A percentile compares a stretch with the other conserved stretches of the same genome.
Evolutionary conservation across 2,888 invertebrate genomes (phyloP).

Genomic region (Metacarcinus magister): DNA sequence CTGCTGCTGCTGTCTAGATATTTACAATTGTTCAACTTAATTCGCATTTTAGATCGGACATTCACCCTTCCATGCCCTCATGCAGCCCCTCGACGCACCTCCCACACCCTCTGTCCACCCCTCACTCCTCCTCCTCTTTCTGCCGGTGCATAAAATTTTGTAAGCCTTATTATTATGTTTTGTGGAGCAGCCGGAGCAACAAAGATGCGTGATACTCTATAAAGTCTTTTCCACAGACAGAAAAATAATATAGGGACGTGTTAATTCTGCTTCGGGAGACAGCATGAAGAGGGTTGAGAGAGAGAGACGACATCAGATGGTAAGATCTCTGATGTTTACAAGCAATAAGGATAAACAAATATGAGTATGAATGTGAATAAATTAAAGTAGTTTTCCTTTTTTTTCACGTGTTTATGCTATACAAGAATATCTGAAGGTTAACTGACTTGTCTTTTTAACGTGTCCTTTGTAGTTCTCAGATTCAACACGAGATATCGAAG

Average conservation of each 20-base stretch:
- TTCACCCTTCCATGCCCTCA: constrained; percentile 20
- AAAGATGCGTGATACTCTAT: constrained; percentile 42
- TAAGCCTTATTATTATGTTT: constrained; percentile 20
- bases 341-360: background rate
- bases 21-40: constrained; percentile 38
- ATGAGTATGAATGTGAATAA: background rate
- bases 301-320: background rate
- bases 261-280: constrained; percentile 7
- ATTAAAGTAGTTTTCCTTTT: background rate
- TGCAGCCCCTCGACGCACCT: background rate
- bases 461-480: background rate
- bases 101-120: background rate
- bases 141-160: background rate
- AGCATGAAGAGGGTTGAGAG: background rate
- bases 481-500: background rate
- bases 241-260: constrained; percentile 46
- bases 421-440: background rate
- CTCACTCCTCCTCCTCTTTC: background rate
- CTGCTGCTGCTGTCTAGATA: constrained; percentile 22
- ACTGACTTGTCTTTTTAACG: background rate
- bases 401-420: background rate
- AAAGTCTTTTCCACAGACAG: constrained; percentile 10
- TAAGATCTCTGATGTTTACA: background rate
- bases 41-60: constrained; percentile 15
- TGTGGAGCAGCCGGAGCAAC: background rate